Percentiles rank a stretch among this genome's conserved stretches.
phyloP scores from a whole-genome alignment of 2,113 vertebrate species.

The Anolis sagrei region DNA sequence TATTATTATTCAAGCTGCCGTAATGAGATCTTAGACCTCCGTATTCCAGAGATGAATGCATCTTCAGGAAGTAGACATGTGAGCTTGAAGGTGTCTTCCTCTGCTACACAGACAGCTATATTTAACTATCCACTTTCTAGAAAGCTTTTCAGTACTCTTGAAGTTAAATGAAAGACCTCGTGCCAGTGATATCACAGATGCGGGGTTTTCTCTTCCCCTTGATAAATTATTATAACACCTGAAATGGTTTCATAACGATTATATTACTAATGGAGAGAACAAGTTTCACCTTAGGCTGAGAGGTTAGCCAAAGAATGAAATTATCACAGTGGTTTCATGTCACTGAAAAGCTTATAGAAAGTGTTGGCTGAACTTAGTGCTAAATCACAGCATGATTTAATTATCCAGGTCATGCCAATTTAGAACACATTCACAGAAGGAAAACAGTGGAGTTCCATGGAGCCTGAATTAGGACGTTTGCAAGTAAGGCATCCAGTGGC shows the following conservation, averaged over 20 bases:
- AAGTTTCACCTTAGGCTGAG: slow-evolving; percentile 51
- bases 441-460: background rate
- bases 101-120: background rate
- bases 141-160: slow-evolving; percentile 28
- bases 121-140: slow-evolving; percentile 38
- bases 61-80: background rate
- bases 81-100: slow-evolving; percentile 15
- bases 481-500: background rate
- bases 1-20: background rate
- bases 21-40: slow-evolving; percentile 1
- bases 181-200: background rate
- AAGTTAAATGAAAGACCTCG: slow-evolving; percentile 28
- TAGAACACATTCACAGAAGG: background rate
- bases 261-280: slow-evolving; percentile 39
- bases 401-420: background rate
- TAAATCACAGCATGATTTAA: slow-evolving; percentile 19
- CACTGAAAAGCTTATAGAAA: slow-evolving; percentile 47
- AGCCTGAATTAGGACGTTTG: background rate
- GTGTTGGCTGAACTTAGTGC: slow-evolving; percentile 16
- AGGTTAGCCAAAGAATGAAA: slow-evolving; percentile 44
- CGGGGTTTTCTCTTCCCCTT: slow-evolving; percentile 53
- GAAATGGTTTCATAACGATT: slow-evolving; percentile 26
- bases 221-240: slow-evolving; percentile 31
- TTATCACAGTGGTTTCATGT: slow-evolving; percentile 47
- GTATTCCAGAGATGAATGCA: background rate